phyloP scores from a whole-genome alignment of 2,797 vertebrate species.

The Micromesistius poutassou region DNA sequence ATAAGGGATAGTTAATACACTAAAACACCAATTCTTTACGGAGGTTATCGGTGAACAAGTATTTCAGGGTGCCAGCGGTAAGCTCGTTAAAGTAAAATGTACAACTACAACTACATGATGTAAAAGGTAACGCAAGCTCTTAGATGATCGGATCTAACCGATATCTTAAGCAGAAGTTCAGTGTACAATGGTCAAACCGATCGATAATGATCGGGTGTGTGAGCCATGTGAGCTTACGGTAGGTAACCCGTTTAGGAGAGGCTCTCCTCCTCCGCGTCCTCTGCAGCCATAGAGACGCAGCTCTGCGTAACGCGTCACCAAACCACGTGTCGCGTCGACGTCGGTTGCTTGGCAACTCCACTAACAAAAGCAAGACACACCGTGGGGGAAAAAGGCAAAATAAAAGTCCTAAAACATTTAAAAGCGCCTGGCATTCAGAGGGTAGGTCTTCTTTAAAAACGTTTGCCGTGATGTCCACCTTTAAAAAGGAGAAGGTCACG shows the following conservation, averaged over 20 bases:
- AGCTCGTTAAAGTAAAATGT: background rate
- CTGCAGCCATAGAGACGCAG: constrained; percentile 68
- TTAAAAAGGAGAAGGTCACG: background rate
- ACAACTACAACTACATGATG: background rate
- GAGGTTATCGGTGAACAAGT: background rate
- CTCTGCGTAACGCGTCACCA: constrained; percentile 37
- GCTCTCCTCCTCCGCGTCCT: constrained; percentile 53
- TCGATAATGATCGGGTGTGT: background rate
- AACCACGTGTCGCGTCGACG: background rate
- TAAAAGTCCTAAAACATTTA: background rate
- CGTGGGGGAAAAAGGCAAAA: background rate
- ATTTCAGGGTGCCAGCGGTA: background rate
- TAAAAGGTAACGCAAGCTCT: background rate
- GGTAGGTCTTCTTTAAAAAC: background rate
- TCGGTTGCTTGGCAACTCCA: background rate
- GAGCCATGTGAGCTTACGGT: background rate
- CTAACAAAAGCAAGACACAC: background rate
- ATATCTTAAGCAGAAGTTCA: background rate
- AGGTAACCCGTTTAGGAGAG: background rate
- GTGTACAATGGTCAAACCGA: background rate
- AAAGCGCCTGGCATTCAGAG: background rate
- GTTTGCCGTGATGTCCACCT: background rate
- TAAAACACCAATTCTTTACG: background rate
- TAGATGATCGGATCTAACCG: background rate
- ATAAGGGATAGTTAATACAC: too few species aligned